These are phyloP conservation scores for Drosophila kurseongensis DNA, from an alignment of 1,140 invertebrate species.

Conservation along the genomic window DNA sequence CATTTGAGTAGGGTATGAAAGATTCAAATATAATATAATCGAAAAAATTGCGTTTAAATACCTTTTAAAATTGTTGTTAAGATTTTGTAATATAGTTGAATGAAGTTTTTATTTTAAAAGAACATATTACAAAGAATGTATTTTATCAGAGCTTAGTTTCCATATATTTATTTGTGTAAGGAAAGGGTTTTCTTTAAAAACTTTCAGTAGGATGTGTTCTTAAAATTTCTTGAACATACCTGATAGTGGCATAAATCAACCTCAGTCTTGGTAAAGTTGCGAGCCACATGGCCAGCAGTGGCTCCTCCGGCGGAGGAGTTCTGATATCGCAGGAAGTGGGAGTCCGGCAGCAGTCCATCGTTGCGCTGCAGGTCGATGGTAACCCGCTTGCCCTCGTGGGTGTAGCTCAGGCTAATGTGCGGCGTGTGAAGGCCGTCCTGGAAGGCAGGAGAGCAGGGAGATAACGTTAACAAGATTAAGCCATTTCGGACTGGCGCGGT, in stretches of 20 bases:
- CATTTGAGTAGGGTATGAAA: no score
- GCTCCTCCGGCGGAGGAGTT: slow-evolving; percentile 84
- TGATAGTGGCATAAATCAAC: slow-evolving; percentile 84
- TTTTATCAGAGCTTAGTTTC: no score
- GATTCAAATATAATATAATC: no score
- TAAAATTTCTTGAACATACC: slow-evolving; percentile 41
- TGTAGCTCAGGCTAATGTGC: slow-evolving; percentile 89
- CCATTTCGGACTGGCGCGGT: slow-evolving; percentile 17
- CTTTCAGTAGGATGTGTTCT: no score
- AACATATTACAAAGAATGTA: no score
- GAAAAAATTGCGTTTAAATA: no score
- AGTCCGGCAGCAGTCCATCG: slow-evolving; percentile 89
- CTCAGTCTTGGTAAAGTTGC: slow-evolving; percentile 84
- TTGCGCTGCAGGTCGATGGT: slow-evolving; percentile 91
- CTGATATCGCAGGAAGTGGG: slow-evolving; percentile 91
- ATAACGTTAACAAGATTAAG: slow-evolving; percentile 47
- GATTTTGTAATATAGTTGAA: neutral
- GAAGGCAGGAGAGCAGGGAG: slow-evolving; percentile 75
- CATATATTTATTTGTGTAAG: no score
- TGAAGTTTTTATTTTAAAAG: no score
- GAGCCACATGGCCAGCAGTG: slow-evolving; percentile 85
- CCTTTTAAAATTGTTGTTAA: neutral
- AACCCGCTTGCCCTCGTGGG: slow-evolving; percentile 88
- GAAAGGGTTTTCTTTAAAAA: no score
- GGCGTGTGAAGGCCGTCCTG: slow-evolving; percentile 89